These are phyloP conservation scores for Ginglymostoma cirratum DNA, from an alignment of 2,113 vertebrate species.

Conservation along the genomic window DNA sequence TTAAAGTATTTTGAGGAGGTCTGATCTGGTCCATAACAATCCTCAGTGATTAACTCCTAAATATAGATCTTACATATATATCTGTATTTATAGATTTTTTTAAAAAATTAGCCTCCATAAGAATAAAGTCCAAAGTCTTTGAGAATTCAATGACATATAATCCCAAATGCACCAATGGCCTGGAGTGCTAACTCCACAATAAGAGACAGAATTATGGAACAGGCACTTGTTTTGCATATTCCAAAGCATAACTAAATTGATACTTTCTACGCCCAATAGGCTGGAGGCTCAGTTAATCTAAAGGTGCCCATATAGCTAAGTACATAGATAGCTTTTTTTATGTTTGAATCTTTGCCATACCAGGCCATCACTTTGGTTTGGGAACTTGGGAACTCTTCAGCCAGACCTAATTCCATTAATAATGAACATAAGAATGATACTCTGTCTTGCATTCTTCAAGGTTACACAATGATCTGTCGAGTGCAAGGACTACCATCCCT, in stretches of 20 bases:
- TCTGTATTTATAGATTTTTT: not conserved
- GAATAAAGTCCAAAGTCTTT: not conserved
- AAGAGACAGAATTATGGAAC: too few relatives aligned
- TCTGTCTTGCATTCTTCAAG: not conserved
- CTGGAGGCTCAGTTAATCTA: not conserved
- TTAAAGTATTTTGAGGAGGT: too few relatives aligned
- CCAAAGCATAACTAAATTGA: not conserved
- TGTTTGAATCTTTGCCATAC: not conserved
- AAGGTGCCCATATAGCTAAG: too few relatives aligned
- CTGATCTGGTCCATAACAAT: too few relatives aligned
- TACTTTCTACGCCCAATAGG: not conserved
- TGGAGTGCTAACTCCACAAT: not conserved
- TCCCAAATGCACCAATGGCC: not conserved
- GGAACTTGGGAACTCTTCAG: not conserved
- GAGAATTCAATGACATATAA: not conserved
- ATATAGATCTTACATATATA: too few relatives aligned
- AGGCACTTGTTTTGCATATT: too few relatives aligned
- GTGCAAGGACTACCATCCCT: not conserved
- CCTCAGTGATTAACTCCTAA: too few relatives aligned
- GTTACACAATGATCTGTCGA: not conserved
- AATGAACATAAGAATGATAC: not conserved
- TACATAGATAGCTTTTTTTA: too few relatives aligned
- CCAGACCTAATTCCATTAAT: not conserved
- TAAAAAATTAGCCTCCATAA: not conserved
- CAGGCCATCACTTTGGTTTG: not conserved